phyloP scores from a whole-genome alignment of 2,113 vertebrate genomes.

The Delphinus delphis region DNA sequence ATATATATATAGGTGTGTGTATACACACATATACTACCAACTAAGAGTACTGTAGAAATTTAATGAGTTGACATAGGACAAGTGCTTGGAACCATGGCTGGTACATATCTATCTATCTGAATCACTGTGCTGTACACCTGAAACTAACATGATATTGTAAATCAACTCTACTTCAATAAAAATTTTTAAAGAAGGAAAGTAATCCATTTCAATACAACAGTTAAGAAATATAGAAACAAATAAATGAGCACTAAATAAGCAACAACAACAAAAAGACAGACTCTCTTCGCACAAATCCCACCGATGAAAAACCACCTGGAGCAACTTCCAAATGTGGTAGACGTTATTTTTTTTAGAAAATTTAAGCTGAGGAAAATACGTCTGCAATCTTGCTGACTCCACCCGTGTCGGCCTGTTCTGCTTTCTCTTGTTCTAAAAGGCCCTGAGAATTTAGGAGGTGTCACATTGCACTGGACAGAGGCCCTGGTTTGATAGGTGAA shows the following conservation, averaged over 20 bases:
- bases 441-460: background rate
- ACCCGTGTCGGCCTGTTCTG: background rate
- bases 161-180: background rate
- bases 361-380: background rate
- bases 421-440: background rate
- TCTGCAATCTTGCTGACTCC: background rate
- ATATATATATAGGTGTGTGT: too few species aligned
- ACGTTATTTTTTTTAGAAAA: background rate
- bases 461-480: background rate
- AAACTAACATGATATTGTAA: background rate
- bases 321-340: background rate
- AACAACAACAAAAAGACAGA: background rate
- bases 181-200: background rate
- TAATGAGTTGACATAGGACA: background rate
- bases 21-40: background rate
- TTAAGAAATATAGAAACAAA: background rate
- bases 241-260: background rate
- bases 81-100: background rate
- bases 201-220: background rate
- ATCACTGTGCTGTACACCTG: too few species aligned
- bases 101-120: too few species aligned
- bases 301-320: background rate
- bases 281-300: background rate
- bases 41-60: background rate
- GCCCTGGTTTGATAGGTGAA: background rate